Conservation (phyloP, 2,888 invertebrate species). For the Endotricha flammealis region DNA sequence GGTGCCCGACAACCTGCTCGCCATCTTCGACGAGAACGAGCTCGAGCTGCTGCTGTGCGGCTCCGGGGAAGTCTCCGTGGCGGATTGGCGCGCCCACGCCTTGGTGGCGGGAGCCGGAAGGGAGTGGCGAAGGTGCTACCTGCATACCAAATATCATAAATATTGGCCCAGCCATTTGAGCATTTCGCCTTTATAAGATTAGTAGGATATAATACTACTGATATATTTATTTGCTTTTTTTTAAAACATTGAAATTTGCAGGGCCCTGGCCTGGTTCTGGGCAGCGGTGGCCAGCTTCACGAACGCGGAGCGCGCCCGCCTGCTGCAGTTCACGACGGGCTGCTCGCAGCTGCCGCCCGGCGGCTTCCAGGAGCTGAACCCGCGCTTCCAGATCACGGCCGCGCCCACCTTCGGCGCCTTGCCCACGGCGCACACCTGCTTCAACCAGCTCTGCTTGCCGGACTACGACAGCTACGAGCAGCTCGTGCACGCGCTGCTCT, state of each 20-base stretch:
- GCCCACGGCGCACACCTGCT: constrained; percentile 97
- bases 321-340: constrained; percentile 95
- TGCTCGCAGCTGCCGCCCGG: constrained; percentile 91
- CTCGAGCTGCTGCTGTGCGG: constrained; percentile 96
- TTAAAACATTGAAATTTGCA: too few relatives aligned
- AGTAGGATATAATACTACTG: too few relatives aligned
- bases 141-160: too few relatives aligned
- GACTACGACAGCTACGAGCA: constrained; percentile 96
- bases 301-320: constrained; percentile 94
- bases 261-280: constrained; percentile 79
- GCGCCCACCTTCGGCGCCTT: constrained; percentile 93
- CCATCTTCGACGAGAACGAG: constrained; percentile 97
- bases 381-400: constrained; percentile 94
- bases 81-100: constrained; percentile 94
- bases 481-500: constrained; percentile 91
- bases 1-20: constrained; percentile 94
- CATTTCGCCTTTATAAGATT: too few relatives aligned
- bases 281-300: constrained; percentile 88
- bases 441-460: constrained; percentile 96
- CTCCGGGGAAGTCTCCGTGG: constrained; percentile 93
- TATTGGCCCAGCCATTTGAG: too few relatives aligned
- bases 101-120: constrained; percentile 88
- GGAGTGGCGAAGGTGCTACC: too few relatives aligned
- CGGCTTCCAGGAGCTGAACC: constrained; percentile 92
- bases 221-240: too few relatives aligned